Evolutionary conservation across 2,888 invertebrate genomes (phyloP), one percentile per base, ranked within the genome.

Genomic region (Strigamia maritima): DNA sequence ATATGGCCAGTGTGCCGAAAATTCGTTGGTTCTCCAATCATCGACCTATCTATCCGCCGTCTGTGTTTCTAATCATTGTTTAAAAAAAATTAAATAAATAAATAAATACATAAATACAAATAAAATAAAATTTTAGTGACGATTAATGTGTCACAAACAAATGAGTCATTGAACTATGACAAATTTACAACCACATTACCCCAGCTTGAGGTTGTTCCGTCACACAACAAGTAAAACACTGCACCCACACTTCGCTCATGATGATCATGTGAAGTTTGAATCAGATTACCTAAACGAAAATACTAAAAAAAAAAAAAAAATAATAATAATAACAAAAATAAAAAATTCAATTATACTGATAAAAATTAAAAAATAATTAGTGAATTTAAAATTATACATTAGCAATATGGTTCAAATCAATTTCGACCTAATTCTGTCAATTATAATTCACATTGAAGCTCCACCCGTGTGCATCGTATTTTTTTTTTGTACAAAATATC

Each of bases 21-120:
- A 89, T 98, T 95, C 83, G 94, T 97, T 16, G 98, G 98, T 82
- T 92, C 91, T 44, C 97, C 94, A 85, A 98, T 98, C 97, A 97
- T 97, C 81, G 94, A 94, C 82, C 96, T 91, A 83, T 89, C 90
- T 82, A 90, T 88, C 80, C 88, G 84, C 79, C 85, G 83, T 76
- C 86, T 82, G 77, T 84, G 81, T 80, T 84, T 84, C 82, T 82
- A 65, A 75, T 22, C 49, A 76, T 6, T n/a, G n/a, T n/a, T n/a
- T 4, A 31, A 31, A 31, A 31, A 4, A 31, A 31, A 31, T n/a
- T n/a, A n/a, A n/a, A n/a, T n/a, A 75, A 24, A 40, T 40, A 40
- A 40, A 40, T 40, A 40, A 31, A 44, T 10, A 44, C 3, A 16
- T 44, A 44, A 44, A 44, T 16, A 44, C 2, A 44, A 16, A 2